Base-by-base conservation (phyloP, 1,140 invertebrate genomes). In the Aporrectodea caliginosa region DNA sequence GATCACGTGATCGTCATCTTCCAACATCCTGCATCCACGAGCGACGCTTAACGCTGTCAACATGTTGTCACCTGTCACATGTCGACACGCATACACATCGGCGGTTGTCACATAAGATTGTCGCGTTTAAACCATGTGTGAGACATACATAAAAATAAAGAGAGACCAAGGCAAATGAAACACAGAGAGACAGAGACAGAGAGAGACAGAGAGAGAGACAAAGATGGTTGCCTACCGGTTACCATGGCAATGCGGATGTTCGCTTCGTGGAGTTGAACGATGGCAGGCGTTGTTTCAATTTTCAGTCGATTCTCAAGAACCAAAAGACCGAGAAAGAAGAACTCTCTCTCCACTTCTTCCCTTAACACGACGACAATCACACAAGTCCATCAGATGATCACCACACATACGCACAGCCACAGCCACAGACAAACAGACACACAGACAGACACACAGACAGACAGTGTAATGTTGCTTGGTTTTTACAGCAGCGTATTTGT, bases 11-110 rank as follows among this genome's bases (percentile, higher is more conserved):
- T 95, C 93, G 1, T 91, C 88, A 0, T 90, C 83, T 1, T 90
- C 89, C 6, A 99, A 91, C 88, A 99, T 97, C 6, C 93, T 93
- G 89, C 97, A 99, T 85, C 99, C 96, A 81, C 93, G 92, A 0
- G 96, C 97, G 30, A 99, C 97, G 88, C 94, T 96, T 0, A 98
- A 90, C 0, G 97, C 97, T 0, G 98, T 99, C 83, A 97, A 91
- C 79, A 99, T 93, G 89, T 99, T 99, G 87, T 99, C 98, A 71
- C 88, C 88, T 88, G 79, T n/a, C n/a, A n/a, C n/a, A n/a, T n/a
- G n/a, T n/a, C n/a, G n/a, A n/a, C n/a, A n/a, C n/a, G n/a, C n/a
- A n/a, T n/a, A n/a, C n/a, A n/a, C n/a, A n/a, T n/a, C n/a, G n/a
- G n/a, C n/a, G n/a, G n/a, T n/a, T n/a, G n/a, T n/a, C n/a, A n/a